Evolutionary conservation across 1,140 invertebrate species (phyloP), one percentile per base, ranked within the genome.

Genomic region (Cataglyphis hispanica): DNA sequence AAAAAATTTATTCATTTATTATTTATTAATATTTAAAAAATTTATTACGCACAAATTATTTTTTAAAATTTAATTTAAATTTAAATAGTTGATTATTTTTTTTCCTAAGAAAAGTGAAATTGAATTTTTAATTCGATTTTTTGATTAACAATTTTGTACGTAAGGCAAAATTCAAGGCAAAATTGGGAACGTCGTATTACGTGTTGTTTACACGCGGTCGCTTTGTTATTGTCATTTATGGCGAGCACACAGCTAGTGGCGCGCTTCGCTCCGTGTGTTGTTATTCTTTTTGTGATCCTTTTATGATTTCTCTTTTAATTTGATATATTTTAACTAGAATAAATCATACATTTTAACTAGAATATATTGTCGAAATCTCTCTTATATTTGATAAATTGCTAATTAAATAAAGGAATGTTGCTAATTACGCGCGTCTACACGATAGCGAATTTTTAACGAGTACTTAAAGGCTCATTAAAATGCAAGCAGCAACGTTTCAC

Each of bases 391-490:
- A 60, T 22, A 22, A 7, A 60, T 31, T 22, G 22, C 13, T 75
- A 60, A 4, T 75, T 76, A 76, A 61, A 61, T 66, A 67, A 66
- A 78, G n/a, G 60, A 53, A 8, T n/a, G n/a, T 0, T 34, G 27
- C 7, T 25, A 77, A 11, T 77, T 77, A 77, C 25, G 43, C 27
- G 40, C 22, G 61, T 16, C 10, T 46, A 46, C 46, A 78, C 75
- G 40, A 53, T 37, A 8, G n/a, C 27, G 61, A 34, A 78, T 78
- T 66, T 78, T 78, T 31, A 78, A 34, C 16, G 58, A 19, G 43
- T 37, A 66, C n/a, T 53, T 67, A 63, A 78, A 67, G 61, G n/a
- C 61, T 78, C 43, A 67, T 78, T 78, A 78, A 77, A 77, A 78
- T 78, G 76, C 76, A 78, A 78, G 76, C 37, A 37, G 43, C 4